Conservation (phyloP, 1,140 invertebrate species). For the Ceratina australensis region DNA sequence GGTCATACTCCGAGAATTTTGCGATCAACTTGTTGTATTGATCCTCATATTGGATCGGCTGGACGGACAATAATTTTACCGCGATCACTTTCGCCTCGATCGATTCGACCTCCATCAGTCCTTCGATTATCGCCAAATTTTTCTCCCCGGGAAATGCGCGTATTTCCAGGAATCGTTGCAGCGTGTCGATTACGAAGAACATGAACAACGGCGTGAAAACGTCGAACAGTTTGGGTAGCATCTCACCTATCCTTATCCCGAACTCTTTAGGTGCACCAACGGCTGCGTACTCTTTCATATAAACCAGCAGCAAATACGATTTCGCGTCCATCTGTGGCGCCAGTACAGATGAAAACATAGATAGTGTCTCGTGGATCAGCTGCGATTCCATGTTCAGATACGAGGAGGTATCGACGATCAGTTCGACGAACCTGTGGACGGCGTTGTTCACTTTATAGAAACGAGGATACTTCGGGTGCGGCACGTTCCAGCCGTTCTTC, state of each 20-base stretch:
- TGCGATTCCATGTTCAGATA: fast-evolving
- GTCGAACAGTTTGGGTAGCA: slow-evolving; percentile 24
- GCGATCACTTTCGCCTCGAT: slow-evolving; percentile 42
- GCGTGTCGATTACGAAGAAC: neutral
- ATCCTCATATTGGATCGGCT: neutral
- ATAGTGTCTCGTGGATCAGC: slow-evolving; percentile 38
- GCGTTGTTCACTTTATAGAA: slow-evolving; percentile 38
- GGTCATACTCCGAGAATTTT: slow-evolving; percentile 26
- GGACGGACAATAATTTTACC: slow-evolving; percentile 28
- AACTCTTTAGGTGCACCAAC: slow-evolving; percentile 16
- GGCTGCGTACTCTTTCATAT: neutral
- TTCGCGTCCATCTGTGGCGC: slow-evolving; percentile 37
- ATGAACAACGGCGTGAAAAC: slow-evolving; percentile 37
- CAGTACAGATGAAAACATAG: slow-evolving; percentile 31
- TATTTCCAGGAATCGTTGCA: neutral
- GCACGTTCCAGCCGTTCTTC: slow-evolving; percentile 33
- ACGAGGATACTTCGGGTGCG: neutral
- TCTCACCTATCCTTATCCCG: slow-evolving; percentile 28
- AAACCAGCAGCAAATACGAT: slow-evolving; percentile 49
- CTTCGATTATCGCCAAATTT: slow-evolving; percentile 34
- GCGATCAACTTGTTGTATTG: slow-evolving; percentile 38
- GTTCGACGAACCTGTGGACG: slow-evolving; percentile 21
- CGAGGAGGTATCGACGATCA: fast-evolving
- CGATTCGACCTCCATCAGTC: slow-evolving; percentile 29
- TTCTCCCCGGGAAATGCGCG: neutral